Percentiles rank a stretch among this genome's conserved stretches.
Evolutionary conservation across 1,140 invertebrate species (phyloP).

Genomic region (Drosophila ironensis): DNA sequence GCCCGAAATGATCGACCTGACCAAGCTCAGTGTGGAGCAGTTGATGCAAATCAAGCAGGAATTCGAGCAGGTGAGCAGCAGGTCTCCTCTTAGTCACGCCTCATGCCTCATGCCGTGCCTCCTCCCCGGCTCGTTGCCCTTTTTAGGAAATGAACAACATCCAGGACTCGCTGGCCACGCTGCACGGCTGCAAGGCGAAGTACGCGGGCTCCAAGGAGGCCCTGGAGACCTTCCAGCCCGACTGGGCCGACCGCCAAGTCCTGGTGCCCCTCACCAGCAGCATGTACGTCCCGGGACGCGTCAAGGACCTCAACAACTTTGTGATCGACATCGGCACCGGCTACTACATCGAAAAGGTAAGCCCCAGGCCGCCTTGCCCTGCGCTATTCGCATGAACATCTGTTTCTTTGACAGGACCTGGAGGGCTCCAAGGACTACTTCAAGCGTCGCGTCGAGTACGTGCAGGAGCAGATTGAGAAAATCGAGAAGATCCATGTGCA

Average conservation of each 20-base stretch:
- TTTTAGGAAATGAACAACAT: slow-evolving; percentile 91
- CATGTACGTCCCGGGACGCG: slow-evolving; percentile 96
- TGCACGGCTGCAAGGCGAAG: slow-evolving; percentile 95
- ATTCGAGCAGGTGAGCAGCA: slow-evolving; percentile 91
- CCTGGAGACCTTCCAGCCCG: slow-evolving; percentile 89
- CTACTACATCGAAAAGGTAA: slow-evolving; percentile 94
- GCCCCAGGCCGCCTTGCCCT: neutral
- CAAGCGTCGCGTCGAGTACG: slow-evolving; percentile 93
- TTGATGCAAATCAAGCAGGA: slow-evolving; percentile 92
- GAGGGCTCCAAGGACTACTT: slow-evolving; percentile 94
- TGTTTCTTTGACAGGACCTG: slow-evolving; percentile 85
- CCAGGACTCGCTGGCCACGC: slow-evolving; percentile 92
- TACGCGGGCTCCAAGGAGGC: slow-evolving; percentile 93
- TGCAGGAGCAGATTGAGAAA: slow-evolving; percentile 97
- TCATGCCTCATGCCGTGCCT: slow-evolving; percentile 45
- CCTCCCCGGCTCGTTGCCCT: neutral
- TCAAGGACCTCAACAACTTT: slow-evolving; percentile 91
- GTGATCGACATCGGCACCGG: slow-evolving; percentile 97
- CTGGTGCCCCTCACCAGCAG: slow-evolving; percentile 95
- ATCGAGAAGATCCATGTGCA: slow-evolving; percentile 92
- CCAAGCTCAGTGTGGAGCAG: slow-evolving; percentile 89
- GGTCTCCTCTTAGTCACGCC: too few species aligned
- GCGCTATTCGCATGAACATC: neutral
- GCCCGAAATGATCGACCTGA: slow-evolving; percentile 89
- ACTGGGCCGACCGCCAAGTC: slow-evolving; percentile 90